phyloP scores from a whole-genome alignment of 2,888 invertebrate genomes.

The Cheilosia variabilis region DNA sequence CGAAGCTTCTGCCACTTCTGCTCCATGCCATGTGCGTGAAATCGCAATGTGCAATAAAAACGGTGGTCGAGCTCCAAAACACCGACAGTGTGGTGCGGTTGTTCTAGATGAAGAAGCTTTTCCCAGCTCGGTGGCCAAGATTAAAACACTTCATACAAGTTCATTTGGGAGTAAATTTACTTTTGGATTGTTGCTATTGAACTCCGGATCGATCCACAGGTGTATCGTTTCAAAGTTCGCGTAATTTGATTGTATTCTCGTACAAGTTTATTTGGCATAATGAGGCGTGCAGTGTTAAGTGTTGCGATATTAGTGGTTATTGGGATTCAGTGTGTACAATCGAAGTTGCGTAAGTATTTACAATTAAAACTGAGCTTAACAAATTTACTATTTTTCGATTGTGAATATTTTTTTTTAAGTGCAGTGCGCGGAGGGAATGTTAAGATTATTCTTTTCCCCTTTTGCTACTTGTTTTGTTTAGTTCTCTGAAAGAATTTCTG shows the following conservation, averaged over 20 bases:
- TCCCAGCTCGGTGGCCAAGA: neutral
- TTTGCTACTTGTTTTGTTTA: no score
- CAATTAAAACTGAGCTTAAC: neutral
- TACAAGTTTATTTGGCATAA: constrained; percentile 10
- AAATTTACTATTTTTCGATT: no score
- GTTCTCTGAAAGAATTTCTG: no score
- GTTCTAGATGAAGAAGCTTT: constrained; percentile 47
- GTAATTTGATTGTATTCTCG: constrained; percentile 3
- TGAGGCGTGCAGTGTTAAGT: constrained; percentile 37
- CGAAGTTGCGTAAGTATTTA: constrained; percentile 61
- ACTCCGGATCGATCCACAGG: constrained; percentile 1
- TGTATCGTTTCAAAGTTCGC: constrained; percentile 9
- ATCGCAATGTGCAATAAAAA: constrained; percentile 54
- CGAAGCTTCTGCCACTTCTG: constrained; percentile 26
- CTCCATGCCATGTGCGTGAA: neutral
- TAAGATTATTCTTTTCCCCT: no score
- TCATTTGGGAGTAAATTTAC: neutral
- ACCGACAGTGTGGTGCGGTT: constrained; percentile 42
- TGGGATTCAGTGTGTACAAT: constrained; percentile 27
- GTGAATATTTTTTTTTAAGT: no score
- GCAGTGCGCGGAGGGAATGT: no score
- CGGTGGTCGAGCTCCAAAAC: constrained; percentile 10
- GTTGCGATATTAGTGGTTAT: constrained; percentile 31
- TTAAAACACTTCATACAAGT: neutral
- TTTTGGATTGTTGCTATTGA: constrained; percentile 2